Evolutionary conservation across 2,113 vertebrate genomes (phyloP).

Genomic region (Onychostoma macrolepis): DNA sequence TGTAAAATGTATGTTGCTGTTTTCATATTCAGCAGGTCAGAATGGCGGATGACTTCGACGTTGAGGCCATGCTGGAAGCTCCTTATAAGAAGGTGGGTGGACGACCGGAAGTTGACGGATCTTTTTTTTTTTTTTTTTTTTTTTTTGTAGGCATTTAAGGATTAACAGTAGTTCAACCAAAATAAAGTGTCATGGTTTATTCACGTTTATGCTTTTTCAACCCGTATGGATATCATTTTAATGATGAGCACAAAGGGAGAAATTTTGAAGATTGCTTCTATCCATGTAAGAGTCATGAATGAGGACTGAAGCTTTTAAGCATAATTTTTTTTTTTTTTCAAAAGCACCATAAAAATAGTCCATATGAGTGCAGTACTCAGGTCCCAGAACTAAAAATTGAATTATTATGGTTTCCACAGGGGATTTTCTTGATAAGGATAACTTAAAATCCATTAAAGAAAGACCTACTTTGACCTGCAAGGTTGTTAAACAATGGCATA

Average conservation of each 20-base stretch:
- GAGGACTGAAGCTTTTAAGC: not conserved
- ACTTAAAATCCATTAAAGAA: not conserved
- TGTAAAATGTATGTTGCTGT: not conserved
- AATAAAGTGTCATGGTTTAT: not conserved
- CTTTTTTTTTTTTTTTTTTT: conserved; percentile 80
- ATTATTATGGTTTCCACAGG: not conserved
- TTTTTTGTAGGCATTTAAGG: conserved; percentile 51
- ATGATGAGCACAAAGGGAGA: not conserved
- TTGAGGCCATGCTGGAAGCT: conserved; percentile 99
- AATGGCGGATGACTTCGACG: conserved; percentile 99
- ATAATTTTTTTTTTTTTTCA: too few relatives aligned
- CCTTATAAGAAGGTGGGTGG: conserved; percentile 97
- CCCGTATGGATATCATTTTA: not conserved
- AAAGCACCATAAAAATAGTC: too few relatives aligned
- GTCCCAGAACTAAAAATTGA: not conserved
- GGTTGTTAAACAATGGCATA: not conserved
- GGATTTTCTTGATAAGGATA: not conserved
- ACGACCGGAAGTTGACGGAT: conserved; percentile 56
- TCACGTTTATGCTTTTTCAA: not conserved
- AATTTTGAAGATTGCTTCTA: not conserved
- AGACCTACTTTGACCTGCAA: not conserved
- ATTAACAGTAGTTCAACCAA: conserved; percentile 2
- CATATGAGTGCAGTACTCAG: not conserved
- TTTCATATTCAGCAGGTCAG: conserved; percentile 67
- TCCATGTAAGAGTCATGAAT: not conserved